Conservation (phyloP, 1,140 invertebrate genomes). For the Bombus consobrinus region DNA sequence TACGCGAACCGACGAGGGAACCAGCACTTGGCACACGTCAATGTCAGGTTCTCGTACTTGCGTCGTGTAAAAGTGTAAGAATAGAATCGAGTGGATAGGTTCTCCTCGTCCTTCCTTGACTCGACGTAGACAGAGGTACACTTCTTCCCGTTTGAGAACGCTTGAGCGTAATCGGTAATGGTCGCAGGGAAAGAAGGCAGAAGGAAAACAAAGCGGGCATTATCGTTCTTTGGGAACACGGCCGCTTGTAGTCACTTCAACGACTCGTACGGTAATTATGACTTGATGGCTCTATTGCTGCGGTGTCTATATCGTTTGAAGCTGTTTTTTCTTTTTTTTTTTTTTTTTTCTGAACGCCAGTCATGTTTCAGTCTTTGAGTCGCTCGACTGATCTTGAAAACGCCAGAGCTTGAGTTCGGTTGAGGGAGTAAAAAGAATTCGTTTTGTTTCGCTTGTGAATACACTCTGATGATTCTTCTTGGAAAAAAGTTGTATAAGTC, state of each 20-base stretch:
- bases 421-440: neutral
- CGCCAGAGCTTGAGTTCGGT: neutral
- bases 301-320: constrained; percentile 2
- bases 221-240: constrained; percentile 44
- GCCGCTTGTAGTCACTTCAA: constrained; percentile 27
- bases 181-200: constrained; percentile 33
- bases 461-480: neutral
- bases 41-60: constrained; percentile 56
- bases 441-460: neutral
- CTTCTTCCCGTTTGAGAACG: constrained; percentile 41
- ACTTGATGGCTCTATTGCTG: constrained; percentile 56
- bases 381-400: neutral
- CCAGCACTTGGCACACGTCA: constrained; percentile 65
- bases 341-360: neutral
- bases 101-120: constrained; percentile 13
- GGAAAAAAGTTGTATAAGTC: neutral
- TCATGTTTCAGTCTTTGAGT: no score
- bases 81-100: constrained; percentile 63
- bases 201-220: constrained; percentile 62
- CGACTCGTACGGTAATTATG: constrained; percentile 35
- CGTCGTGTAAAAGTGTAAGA: constrained; percentile 56
- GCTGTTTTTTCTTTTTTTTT: no score
- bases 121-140: constrained; percentile 18
- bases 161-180: constrained; percentile 56
- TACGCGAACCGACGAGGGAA: constrained; percentile 43